phyloP scores from a whole-genome alignment of 2,888 invertebrate genomes.

The Athripsodes cinereus region DNA sequence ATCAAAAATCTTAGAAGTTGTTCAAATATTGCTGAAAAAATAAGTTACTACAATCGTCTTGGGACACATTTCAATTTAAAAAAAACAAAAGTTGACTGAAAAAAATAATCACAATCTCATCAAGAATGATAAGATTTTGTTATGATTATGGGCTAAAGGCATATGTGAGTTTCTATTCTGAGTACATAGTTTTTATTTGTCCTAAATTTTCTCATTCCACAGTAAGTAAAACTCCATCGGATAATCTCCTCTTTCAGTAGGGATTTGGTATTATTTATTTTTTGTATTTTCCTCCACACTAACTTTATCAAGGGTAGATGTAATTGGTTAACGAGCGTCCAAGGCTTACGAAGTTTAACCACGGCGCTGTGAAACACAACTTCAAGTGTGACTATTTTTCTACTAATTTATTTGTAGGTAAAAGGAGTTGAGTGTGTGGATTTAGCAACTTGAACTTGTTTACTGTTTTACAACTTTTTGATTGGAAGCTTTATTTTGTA shows the following conservation, averaged over 20 bases:
- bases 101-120: neutral
- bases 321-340: slow-evolving; percentile 27
- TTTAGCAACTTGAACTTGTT: slow-evolving; percentile 18
- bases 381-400: slow-evolving; percentile 19
- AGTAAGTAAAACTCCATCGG: slow-evolving; percentile 16
- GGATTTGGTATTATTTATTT: slow-evolving; percentile 23
- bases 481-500: slow-evolving; percentile 6
- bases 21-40: too few relatives aligned
- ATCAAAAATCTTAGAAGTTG: too few relatives aligned
- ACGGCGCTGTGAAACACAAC: slow-evolving; percentile 11
- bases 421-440: slow-evolving; percentile 8
- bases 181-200: neutral
- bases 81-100: neutral
- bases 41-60: neutral
- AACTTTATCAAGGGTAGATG: slow-evolving; percentile 22
- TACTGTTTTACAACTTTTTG: slow-evolving; percentile 9
- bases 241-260: slow-evolving; percentile 23
- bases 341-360: slow-evolving; percentile 25
- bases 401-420: slow-evolving; percentile 20
- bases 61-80: neutral
- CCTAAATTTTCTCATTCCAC: slow-evolving; percentile 13
- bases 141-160: neutral
- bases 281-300: slow-evolving; percentile 17
- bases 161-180: neutral
- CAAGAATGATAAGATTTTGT: neutral